A percentile compares a stretch with the other conserved stretches of the same genome.
These are phyloP conservation scores for Cervus canadensis DNA, from an alignment of 2,113 vertebrate species.

Conservation along the genomic window DNA sequence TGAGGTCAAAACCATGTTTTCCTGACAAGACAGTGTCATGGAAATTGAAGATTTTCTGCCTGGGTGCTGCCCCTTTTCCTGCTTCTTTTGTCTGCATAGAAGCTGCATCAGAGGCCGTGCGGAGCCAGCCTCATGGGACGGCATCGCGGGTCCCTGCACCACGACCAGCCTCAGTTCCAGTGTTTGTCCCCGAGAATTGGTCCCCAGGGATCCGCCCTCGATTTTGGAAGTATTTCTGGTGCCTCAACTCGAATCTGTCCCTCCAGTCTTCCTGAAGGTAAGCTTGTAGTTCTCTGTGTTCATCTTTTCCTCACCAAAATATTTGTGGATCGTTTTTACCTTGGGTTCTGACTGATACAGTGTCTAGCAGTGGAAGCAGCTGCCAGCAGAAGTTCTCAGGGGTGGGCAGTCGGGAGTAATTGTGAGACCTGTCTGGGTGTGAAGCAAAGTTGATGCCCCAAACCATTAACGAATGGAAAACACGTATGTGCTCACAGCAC, in stretches of 20 bases:
- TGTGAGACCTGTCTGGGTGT: background rate
- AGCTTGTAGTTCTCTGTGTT: background rate
- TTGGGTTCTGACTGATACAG: background rate
- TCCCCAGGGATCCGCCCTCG: background rate
- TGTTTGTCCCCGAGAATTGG: background rate
- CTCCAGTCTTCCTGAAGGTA: background rate
- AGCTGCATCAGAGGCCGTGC: background rate
- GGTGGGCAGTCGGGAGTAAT: background rate
- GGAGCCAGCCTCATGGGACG: too few species aligned
- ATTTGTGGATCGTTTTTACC: background rate
- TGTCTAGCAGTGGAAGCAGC: background rate
- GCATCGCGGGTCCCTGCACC: too few species aligned
- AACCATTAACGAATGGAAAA: background rate
- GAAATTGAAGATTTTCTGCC: background rate
- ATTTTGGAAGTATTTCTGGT: background rate
- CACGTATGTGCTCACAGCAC: background rate
- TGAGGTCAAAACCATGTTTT: background rate
- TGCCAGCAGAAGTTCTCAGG: background rate
- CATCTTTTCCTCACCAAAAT: background rate
- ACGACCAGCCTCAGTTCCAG: fast-evolving
- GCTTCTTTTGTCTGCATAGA: background rate
- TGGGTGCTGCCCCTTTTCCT: background rate
- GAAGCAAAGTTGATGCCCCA: background rate
- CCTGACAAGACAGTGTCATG: background rate
- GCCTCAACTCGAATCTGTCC: background rate